Conservation (phyloP, 2,888 invertebrate species). For the Drosophila percnosoma region DNA sequence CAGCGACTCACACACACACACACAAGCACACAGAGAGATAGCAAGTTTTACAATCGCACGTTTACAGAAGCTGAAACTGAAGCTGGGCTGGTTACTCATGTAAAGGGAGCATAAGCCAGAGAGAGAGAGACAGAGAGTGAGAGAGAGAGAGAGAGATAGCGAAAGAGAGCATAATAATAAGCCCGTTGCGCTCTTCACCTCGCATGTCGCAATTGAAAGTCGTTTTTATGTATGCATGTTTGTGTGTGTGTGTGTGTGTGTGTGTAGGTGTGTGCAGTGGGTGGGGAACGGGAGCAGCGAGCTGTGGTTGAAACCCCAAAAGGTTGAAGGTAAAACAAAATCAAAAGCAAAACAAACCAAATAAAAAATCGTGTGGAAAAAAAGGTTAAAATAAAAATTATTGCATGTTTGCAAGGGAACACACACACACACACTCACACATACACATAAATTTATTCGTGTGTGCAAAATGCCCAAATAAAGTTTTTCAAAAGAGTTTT, state of each 20-base stretch:
- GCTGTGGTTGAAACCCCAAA: constrained; percentile 63
- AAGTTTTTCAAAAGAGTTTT: constrained; percentile 48
- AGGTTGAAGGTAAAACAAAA: constrained; percentile 77
- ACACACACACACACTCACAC: constrained; percentile 16
- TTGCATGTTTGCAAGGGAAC: constrained; percentile 53
- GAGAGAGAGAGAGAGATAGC: constrained; percentile 12
- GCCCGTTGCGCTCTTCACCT: constrained; percentile 55
- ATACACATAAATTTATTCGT: constrained; percentile 15
- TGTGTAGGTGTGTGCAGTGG: constrained; percentile 35
- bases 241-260: constrained; percentile 20
- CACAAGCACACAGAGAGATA: constrained; percentile 19
- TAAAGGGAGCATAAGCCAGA: constrained; percentile 42
- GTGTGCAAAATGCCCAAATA: constrained; percentile 27
- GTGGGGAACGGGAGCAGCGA: constrained; percentile 26
- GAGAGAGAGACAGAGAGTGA: neutral
- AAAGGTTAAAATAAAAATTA: constrained; percentile 63
- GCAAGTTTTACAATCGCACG: constrained; percentile 40
- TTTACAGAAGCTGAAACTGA: constrained; percentile 61
- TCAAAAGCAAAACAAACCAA: constrained; percentile 63
- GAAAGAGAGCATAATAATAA: constrained; percentile 37
- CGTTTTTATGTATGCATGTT: constrained; percentile 41
- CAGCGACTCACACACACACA: constrained; percentile 33
- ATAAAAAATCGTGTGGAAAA: constrained; percentile 71
- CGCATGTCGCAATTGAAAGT: constrained; percentile 77
- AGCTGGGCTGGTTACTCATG: constrained; percentile 71